These are phyloP conservation scores for Ormyrus thymus DNA, from an alignment of 2,888 invertebrate species.

Conservation along the genomic window DNA sequence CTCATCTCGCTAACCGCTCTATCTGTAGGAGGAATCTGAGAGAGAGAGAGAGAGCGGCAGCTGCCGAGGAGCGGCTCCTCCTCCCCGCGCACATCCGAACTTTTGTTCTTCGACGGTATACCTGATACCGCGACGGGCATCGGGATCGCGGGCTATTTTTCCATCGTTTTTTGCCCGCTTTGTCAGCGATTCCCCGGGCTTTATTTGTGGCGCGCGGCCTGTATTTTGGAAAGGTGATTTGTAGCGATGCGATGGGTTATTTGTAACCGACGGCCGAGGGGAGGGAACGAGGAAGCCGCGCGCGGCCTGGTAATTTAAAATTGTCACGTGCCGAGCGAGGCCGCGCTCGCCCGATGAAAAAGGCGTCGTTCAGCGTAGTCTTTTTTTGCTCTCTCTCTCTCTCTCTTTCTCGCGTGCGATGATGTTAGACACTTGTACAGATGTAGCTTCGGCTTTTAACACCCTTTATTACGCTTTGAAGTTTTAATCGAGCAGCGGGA, in stretches of 20 bases:
- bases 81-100: background rate
- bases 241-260: constrained; percentile 35
- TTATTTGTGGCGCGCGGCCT: constrained; percentile 27
- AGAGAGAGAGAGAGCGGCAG: constrained; percentile 55
- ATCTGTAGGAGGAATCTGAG: constrained; percentile 64
- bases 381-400: background rate
- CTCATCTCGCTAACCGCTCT: constrained; percentile 68
- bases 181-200: background rate
- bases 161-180: background rate
- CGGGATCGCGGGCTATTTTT: background rate
- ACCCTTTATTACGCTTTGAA: too few species aligned
- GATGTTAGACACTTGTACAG: too few species aligned
- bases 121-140: too few species aligned
- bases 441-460: too few species aligned
- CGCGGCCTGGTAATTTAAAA: constrained; percentile 33
- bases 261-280: constrained; percentile 18
- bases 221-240: constrained; percentile 40
- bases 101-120: background rate
- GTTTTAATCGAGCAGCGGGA: too few species aligned
- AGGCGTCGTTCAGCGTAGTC: background rate
- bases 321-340: constrained; percentile 7
- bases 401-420: too few species aligned
- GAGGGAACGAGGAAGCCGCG: background rate
- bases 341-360: background rate
- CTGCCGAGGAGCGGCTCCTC: constrained; percentile 56